Conservation (phyloP, 2,113 vertebrate species). For the Osmerus mordax region DNA sequence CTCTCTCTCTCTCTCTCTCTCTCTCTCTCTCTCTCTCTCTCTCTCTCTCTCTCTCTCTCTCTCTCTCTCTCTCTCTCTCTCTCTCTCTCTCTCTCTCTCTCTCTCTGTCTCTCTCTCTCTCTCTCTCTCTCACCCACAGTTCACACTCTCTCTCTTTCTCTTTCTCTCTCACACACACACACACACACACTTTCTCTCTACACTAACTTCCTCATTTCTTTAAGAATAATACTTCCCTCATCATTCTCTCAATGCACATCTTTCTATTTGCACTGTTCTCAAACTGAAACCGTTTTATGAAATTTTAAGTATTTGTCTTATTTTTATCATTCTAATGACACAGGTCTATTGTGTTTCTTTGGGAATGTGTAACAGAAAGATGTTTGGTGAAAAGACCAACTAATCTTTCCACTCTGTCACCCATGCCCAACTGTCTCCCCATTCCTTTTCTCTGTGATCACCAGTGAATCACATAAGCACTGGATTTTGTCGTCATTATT, state of each 20-base stretch:
- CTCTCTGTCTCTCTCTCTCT: not conserved
- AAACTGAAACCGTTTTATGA: conserved; percentile 7
- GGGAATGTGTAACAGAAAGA: not conserved
- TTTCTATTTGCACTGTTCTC: not conserved
- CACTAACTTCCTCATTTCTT: conserved; percentile 49
- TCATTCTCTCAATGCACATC: conserved; percentile 33
- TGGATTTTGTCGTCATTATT: conserved; percentile 8
- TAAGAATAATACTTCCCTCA: conserved; percentile 30
- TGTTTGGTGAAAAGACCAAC: not conserved
- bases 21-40: not conserved
- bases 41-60: not conserved
- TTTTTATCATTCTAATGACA: not conserved
- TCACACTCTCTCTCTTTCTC: not conserved
- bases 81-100: not conserved
- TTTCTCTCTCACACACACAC: conserved; percentile 1
- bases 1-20: not conserved
- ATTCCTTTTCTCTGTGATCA: conserved; percentile 52
- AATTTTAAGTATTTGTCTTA: not conserved
- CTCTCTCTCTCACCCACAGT: not conserved
- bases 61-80: not conserved
- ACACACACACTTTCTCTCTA: conserved; percentile 2
- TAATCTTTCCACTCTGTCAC: conserved; percentile 46
- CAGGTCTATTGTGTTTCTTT: not conserved
- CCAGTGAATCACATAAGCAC: conserved; percentile 43
- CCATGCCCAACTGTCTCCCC: conserved; percentile 38